Base-by-base conservation (phyloP, 2,113 vertebrate genomes). In the Aix galericulata region DNA sequence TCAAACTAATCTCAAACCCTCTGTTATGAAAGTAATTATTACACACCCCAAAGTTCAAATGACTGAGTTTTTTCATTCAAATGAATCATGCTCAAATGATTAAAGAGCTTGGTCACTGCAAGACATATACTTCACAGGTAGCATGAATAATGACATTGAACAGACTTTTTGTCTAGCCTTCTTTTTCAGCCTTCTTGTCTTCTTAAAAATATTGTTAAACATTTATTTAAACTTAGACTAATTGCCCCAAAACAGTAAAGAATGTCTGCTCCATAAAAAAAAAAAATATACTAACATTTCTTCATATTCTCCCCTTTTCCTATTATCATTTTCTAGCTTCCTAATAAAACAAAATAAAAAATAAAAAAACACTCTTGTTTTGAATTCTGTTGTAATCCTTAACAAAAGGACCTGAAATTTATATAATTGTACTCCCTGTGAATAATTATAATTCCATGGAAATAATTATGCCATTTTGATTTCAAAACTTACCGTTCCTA, bases 61-160 rank as follows among this genome's bases (percentile, higher is more conserved):
- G 4, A 46, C 42, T 55, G 58, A 36, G 17, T 66, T 66, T 79
- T 93, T 95, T 94, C 58, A 80, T 77, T 93, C 55, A 53, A 86
- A 60, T 40, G 44, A 44, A 59, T 72, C 88, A 82, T 3, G 17
- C 44, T 88, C 80, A 93, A 80, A 88, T 82, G 46, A 71, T 91
- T 90, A 81, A 72, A 77, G 55, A 91, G 25, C 20, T 86, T 88
- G 68, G 76, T 55, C 60, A 58, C 64, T 8, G 0, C 68, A 83
- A 77, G 50, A 53, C 76, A 76, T 50, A 82, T 90, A 59, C 23
- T 91, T 88, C 56, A 69, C 38, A 87, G 27, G 44, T 73, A 55
- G 55, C 50, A 63, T 55, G 55, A 79, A 83, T 50, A 86, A 88
- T 63, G 76, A 90, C 67, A 86, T 94, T 80, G 91, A 95, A 88